Base-by-base conservation (phyloP, 2,888 invertebrate genomes). In the Chalcosyrphus nemorum region DNA sequence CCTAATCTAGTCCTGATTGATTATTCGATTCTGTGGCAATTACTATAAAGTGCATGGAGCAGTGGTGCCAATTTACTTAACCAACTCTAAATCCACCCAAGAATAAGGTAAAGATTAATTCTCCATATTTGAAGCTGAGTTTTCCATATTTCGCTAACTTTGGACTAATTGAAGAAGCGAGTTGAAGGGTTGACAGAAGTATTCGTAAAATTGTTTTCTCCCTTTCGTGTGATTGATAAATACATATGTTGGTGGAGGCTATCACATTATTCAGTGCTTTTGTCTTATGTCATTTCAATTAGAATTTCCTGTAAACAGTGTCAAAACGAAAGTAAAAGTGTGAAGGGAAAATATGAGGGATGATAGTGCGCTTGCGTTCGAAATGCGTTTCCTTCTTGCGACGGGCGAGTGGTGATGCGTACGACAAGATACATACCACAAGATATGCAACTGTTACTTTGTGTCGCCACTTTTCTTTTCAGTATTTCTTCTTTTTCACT, bases 261-360 rank as follows among this genome's bases (percentile, higher is more conserved):
- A 38, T 50, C 72, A 47, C 19, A 65, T 72, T 66, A 4, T 57
- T 15, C 13, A 19, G 72, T 57, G 17, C 4, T 35, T 63, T 27
- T 65, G 56, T 43, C 80, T 84, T 84, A 84, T 84, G 84, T 84
- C 85, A 85, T 81, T 81, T 72, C 65, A 85, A 81, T 85, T 81
- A 71, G 45, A 66, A 85, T 81, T 80, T 85, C 85, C 81, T 81
- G 85, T 76, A 80, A 84, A 80, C 84, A 75, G 78, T 84, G 78
- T 78, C 74, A 74, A 75, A 75, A 63, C 4, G 78, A 84, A 70
- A 84, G 80, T 70, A 75, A 78, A 80, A 80, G 84, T 84, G 84
- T 84, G 80, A 74, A 32, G 50, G 56, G 24, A 50, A 43, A 41
- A n/a, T 7, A 19, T 43, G 32, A 76, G 75, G 81, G 76, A 71